Evolutionary conservation across 1,140 invertebrate species (phyloP), one percentile per base, ranked within the genome.

Genomic region (Calosoma granatense): DNA sequence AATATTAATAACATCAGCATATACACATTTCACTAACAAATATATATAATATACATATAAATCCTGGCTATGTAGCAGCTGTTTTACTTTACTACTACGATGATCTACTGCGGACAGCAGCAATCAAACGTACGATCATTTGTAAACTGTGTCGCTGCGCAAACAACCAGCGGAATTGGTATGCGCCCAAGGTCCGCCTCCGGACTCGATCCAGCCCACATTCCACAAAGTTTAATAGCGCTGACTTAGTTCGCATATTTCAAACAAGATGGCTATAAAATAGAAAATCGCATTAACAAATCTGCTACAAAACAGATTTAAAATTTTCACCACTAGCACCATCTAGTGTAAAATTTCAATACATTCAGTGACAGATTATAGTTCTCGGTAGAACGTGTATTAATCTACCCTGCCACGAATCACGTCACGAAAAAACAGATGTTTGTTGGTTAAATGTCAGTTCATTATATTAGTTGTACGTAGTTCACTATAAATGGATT

Each of bases 401-500:
- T 3, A 47, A 47, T 12, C 41, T 47, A 11, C 41, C 9, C 41
- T 47, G 41, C 41, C 41, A 47, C 41, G 41, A 47, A 12, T 47
- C 41, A 47, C 41, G 15, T 47, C 26, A 36, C 26, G 15, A 47
- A 47, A 47, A 47, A 4, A 3, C 41, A 47, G 41, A 47, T 47
- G 41, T 47, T 47, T 47, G 9, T 6, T 17, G 9, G 17, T 47
- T 47, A 17, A 47, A 47, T 30, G 26, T 30, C 26, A 30, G 6
- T 6, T 30, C 4, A 30, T 30, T 12, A 47, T 17, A 47, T 4
- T 17, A 47, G 15, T 47, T 47, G 3, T 11, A 47, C 41, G 17
- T 9, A 6, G 6, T 2, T 21, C 2, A 19, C 15, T 15, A 71
- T 68, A 67, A 61, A 86, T 86, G 84, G 78, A 81, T 66, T 86